phyloP scores from a whole-genome alignment of 2,888 invertebrate genomes.

The Dicroscelio sp. region DNA sequence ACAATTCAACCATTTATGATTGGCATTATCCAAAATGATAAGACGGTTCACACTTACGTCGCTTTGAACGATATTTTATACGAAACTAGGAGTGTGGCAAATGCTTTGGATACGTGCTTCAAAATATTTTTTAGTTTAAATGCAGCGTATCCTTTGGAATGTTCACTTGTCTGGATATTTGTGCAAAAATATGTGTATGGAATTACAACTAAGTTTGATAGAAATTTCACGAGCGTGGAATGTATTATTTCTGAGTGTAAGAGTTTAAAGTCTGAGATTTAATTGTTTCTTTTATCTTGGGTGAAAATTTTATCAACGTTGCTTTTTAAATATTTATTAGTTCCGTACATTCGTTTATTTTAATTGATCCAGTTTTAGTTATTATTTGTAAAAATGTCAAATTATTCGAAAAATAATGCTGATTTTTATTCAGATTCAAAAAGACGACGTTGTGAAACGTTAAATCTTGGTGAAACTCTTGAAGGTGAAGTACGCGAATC shows the following conservation, averaged over 20 bases:
- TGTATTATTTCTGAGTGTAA: not conserved
- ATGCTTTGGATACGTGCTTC: slow-evolving; percentile 41
- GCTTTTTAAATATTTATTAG: no score
- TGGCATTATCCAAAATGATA: not conserved
- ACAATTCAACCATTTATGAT: slow-evolving; percentile 8
- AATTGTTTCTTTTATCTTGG: no score
- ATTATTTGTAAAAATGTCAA: no score
- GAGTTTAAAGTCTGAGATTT: not conserved
- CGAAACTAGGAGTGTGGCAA: not conserved
- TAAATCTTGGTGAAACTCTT: no score
- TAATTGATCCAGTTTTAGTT: no score
- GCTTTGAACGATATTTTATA: not conserved
- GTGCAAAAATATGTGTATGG: slow-evolving; percentile 60
- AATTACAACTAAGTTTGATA: slow-evolving; percentile 39
- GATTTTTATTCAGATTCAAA: no score
- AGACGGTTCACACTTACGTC: not conserved
- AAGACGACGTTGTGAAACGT: not conserved
- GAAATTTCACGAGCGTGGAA: slow-evolving; percentile 39
- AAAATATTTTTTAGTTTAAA: slow-evolving; percentile 46
- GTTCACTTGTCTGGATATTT: slow-evolving; percentile 43
- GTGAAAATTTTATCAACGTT: no score
- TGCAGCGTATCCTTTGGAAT: slow-evolving; percentile 43
- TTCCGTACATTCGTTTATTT: no score
- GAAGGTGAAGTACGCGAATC: no score
- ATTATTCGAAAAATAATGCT: no score